Evolutionary conservation across 2,888 invertebrate genomes (phyloP).

Genomic region (Hedychridium roseum): DNA sequence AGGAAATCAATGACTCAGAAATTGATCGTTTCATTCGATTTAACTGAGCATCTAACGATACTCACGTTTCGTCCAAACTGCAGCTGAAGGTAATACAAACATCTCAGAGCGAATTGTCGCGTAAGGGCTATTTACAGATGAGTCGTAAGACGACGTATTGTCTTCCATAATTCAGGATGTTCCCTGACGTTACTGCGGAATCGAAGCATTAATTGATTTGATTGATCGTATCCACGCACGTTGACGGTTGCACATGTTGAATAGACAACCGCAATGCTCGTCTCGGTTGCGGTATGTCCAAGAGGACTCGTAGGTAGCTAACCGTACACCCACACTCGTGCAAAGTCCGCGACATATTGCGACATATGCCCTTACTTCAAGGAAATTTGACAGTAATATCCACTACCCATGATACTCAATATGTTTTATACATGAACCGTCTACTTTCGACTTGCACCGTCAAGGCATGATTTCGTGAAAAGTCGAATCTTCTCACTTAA

Average conservation of each 20-base stretch:
- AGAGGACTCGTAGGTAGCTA: slow-evolving; percentile 48
- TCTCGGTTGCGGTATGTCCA: slow-evolving; percentile 47
- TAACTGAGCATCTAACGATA: no score
- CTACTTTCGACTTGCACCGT: no score
- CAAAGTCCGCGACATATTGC: slow-evolving; percentile 9
- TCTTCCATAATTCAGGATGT: slow-evolving; percentile 15
- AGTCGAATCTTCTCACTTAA: no score
- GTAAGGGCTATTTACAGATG: neutral
- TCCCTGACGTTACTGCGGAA: slow-evolving; percentile 43
- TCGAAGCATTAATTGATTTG: slow-evolving; percentile 61
- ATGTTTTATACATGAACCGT: no score
- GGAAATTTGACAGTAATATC: no score
- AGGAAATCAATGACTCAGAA: no score
- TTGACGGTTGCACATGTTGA: slow-evolving; percentile 61
- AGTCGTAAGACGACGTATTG: slow-evolving; percentile 4
- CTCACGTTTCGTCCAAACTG: no score
- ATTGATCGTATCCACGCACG: slow-evolving; percentile 58
- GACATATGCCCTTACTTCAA: slow-evolving; percentile 22
- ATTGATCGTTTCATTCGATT: no score
- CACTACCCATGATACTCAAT: no score
- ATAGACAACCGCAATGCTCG: slow-evolving; percentile 52
- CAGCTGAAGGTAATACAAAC: neutral
- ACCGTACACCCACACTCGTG: slow-evolving; percentile 34
- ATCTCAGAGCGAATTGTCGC: neutral
- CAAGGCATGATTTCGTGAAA: no score